These are phyloP conservation scores for Aptenodytes forsteri DNA, from an alignment of 2,113 vertebrate species.

Conservation along the genomic window DNA sequence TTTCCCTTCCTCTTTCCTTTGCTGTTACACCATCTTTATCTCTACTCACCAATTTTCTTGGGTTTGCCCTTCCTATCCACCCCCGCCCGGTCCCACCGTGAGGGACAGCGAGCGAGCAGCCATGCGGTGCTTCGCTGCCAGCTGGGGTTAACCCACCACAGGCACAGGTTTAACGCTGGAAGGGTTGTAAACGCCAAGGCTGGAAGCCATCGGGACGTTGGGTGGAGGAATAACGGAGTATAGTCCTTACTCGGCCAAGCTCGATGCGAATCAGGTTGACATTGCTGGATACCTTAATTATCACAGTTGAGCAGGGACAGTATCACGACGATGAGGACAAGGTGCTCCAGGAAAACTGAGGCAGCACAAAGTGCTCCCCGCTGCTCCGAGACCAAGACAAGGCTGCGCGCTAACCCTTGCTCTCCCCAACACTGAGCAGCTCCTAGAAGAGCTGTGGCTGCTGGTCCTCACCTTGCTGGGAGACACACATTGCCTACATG, in stretches of 20 bases:
- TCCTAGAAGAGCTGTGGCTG: neutral
- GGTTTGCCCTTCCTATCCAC: neutral
- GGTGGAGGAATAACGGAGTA: neutral
- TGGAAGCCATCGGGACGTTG: rapidly evolving
- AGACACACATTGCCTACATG: rapidly evolving
- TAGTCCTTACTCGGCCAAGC: neutral
- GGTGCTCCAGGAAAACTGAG: neutral
- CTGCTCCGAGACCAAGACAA: neutral
- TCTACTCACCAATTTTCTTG: neutral
- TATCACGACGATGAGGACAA: neutral
- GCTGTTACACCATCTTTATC: neutral
- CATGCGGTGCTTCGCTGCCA: rapidly evolving
- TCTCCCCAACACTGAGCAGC: neutral
- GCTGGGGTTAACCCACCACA: neutral
- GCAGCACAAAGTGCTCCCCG: neutral
- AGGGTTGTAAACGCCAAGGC: neutral
- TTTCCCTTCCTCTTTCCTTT: neutral
- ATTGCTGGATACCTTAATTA: neutral
- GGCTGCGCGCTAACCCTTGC: rapidly evolving
- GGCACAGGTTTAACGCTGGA: rapidly evolving
- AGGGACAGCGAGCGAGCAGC: neutral
- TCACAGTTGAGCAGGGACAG: neutral
- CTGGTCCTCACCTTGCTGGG: neutral
- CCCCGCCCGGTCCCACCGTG: rapidly evolving
- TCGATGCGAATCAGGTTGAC: neutral